phyloP scores from a whole-genome alignment of 2,797 vertebrate genomes.

The Philypnodon macrostomus region DNA sequence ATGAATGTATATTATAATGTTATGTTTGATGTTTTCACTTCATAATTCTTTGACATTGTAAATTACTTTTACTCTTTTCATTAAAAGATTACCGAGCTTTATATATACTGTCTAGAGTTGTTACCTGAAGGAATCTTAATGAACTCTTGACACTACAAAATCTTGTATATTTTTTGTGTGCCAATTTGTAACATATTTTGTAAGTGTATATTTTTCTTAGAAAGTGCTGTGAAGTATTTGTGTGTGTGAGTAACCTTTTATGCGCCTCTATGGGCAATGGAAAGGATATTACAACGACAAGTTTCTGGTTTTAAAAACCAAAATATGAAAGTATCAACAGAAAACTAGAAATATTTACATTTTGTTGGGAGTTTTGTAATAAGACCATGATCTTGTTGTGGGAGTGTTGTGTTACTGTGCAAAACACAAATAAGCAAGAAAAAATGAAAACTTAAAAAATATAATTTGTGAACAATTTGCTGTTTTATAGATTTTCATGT shows the following conservation, averaged over 20 bases:
- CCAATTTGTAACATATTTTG: slow-evolving; percentile 99
- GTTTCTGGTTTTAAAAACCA: slow-evolving; percentile 99
- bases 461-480: slow-evolving; percentile 98
- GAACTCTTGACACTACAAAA: slow-evolving; percentile 99
- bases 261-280: slow-evolving; percentile 94
- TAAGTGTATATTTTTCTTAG: slow-evolving; percentile 99
- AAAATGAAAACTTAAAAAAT: slow-evolving; percentile 83
- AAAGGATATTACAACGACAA: slow-evolving; percentile 98
- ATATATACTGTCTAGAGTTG: slow-evolving; percentile 99
- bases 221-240: slow-evolving; percentile 99
- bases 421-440: slow-evolving; percentile 95
- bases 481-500: slow-evolving; percentile 99
- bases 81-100: slow-evolving; percentile 96
- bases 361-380: slow-evolving; percentile 99
- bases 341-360: slow-evolving; percentile 82
- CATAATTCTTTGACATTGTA: slow-evolving; percentile 94
- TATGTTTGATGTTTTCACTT: slow-evolving; percentile 96
- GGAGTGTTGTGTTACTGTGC: slow-evolving; percentile 99
- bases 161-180: slow-evolving; percentile 99
- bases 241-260: slow-evolving; percentile 99
- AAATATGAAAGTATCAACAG: slow-evolving; percentile 97
- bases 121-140: slow-evolving; percentile 99
- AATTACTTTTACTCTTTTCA: slow-evolving; percentile 94
- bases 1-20: slow-evolving; percentile 98
- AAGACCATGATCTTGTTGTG: slow-evolving; percentile 97